phyloP scores from a whole-genome alignment of 64 coral and sea anemone species.

The Trachythela sp. region DNA sequence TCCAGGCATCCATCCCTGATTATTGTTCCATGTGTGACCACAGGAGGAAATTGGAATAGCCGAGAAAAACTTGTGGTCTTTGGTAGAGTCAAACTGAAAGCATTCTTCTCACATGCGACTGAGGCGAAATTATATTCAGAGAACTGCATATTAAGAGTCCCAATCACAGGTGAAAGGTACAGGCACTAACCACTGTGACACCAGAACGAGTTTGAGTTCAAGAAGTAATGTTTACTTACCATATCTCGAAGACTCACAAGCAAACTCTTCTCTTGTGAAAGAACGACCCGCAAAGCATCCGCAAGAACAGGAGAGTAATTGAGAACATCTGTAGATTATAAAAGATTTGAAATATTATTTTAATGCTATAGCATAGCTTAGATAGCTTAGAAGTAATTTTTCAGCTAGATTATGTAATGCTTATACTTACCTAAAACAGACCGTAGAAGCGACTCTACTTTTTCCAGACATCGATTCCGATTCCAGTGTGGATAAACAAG shows the following conservation, averaged over 20 bases:
- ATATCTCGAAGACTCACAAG: not conserved
- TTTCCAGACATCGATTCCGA: not conserved
- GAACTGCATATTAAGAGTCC: not conserved
- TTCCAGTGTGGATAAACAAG: conserved; percentile 11
- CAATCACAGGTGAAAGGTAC: too few relatives aligned
- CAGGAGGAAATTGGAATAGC: too few relatives aligned
- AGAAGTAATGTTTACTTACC: not conserved
- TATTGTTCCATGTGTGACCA: too few relatives aligned
- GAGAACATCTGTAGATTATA: not conserved
- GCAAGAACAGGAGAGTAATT: not conserved
- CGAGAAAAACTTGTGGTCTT: too few relatives aligned
- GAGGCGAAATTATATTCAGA: not conserved
- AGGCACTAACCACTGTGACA: too few relatives aligned
- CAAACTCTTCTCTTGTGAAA: not conserved
- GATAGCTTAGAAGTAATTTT: too few relatives aligned
- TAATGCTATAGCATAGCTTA: too few relatives aligned
- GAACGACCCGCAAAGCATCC: not conserved
- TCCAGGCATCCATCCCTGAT: too few relatives aligned
- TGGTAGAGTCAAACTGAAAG: too few relatives aligned
- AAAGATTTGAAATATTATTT: not conserved
- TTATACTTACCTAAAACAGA: not conserved
- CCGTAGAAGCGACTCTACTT: not conserved
- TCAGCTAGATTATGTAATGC: not conserved
- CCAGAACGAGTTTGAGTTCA: not conserved
- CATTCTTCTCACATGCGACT: too few relatives aligned